Base-by-base conservation (phyloP, 2,888 invertebrate species). In the Podotricha telesiphe region DNA sequence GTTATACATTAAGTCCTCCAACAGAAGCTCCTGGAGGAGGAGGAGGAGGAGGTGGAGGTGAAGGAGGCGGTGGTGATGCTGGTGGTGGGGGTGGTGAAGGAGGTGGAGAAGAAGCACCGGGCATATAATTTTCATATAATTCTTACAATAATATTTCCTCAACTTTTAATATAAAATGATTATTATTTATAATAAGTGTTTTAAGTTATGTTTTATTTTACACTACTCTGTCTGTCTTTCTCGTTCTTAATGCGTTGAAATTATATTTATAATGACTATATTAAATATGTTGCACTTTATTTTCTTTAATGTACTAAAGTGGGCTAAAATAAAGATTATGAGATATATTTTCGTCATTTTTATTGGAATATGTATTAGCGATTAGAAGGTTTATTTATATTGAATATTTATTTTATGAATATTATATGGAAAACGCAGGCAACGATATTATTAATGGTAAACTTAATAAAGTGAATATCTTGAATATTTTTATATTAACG, bases 11-110 rank as follows among this genome's bases (percentile, higher is more conserved):
- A 7, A 50, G 13, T 42, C n/a, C 47, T 69, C 48, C 62, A 15
- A 37, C 42, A 2, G 42, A 42, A 42, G 6, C 37, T 20, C 68
- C 28, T 73, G n/a, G 75, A 69, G 77, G 0, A 67, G 56, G 64
- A 65, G 19, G 42, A 73, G 58, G 10, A 1, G 40, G 20, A 20
- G 58, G 42, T 15, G 58, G 22, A 11, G 59, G 59, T 0, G 55
- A 28, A 0, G 56, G 17, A 4, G 56, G 56, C 13, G 56, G 56
- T 11, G 56, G 19, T 11, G 56, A 13, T 8, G 58, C 19, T 20
- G 58, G 58, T 7, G 55, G 55, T 17, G 55, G 17, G 0, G 55
- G 37, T 17, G 55, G 37, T 7, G 53, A 19, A 5, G 55, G 17
- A 1, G 55, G 17, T 4, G 55, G 55, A 37, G 55, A 15, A 17